Evolutionary conservation across 2,888 invertebrate species (phyloP), one percentile per base, ranked within the genome.

Genomic region (Gastracanthus pulcherrimus): DNA sequence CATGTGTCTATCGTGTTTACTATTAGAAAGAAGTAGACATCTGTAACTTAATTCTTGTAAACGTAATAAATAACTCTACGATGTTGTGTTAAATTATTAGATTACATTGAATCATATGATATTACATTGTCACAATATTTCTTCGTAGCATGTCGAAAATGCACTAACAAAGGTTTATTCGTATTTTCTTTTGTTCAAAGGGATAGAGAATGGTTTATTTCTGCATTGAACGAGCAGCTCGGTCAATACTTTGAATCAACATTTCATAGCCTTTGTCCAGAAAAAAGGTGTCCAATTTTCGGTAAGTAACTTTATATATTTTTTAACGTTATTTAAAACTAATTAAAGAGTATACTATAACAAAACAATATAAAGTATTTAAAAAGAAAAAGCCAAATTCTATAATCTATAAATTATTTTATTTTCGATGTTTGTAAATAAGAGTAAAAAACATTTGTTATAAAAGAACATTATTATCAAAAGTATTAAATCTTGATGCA

Each of bases 221-320:
- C 92, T 76, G 94, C 95, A 86, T 92, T 97, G 84, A 94, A 95
- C 71, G 95, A 95, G 45, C 95, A 95, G 88, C 92, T 98, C 60
- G 97, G 96, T n/a, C 93, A 93, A 85, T 93, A 96, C 90, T 97
- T 97, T 91, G 97, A 97, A 88, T 91, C 95, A 87, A 96, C 97
- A 0, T 95, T 96, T 91, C 95, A 96, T 91, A 95, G 94, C 84
- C 92, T 98, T 34, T 97, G 97, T 87, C 94, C 96, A 29, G 93
- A 94, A 89, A 94, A 95, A 92, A 92, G 93, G 84, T 92, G 95
- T 87, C 94, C 96, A 58, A 88, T 97, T 84, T 96, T 95, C 90
- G 97, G 96, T 60, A 95, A 97, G 86, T 82, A 41, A 69, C 16
- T 60, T 34, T 13, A 3, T 9, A 38, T 23, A 11, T 41, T 6